Base-by-base conservation (phyloP, 2,797 vertebrate genomes). In the Gymnothorax reevesii region DNA sequence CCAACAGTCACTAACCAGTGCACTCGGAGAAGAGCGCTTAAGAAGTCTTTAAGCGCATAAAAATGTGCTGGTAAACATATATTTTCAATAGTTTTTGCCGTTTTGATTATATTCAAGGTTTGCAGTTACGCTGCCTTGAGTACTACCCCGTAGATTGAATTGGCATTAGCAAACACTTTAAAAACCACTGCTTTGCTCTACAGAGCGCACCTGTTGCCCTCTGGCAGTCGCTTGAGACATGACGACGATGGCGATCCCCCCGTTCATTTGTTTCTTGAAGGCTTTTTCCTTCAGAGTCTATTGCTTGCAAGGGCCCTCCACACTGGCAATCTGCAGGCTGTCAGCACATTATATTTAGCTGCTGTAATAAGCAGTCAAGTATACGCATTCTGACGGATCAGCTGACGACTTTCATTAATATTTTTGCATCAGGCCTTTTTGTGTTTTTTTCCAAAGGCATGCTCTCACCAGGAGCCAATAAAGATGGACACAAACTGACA, bases 401-500 rank as follows among this genome's bases (percentile, higher is more conserved):
- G 91, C 87, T 93, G 91, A 90, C 92, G 90, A 89, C 90, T 91
- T 87, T 92, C 88, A 89, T 85, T 87, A 90, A 89, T 90, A 89
- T 84, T 90, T 87, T 88, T 89, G 88, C 88, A 79, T 88, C 87
- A 22, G 66, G 84, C 83, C 10, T 33, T 57, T 83, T n/a, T 20
- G n/a, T 66, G 59, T 52, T 62, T 84, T 75, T 69, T 73, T 82
- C 83, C 22, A 52, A 54, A 85, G 88, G 86, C 86, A 33, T 55
- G 57, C 22, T 75, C 82, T 84, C 80, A 42, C 85, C 69, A 57
- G 88, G 79, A 88, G 86, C 89, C 87, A 86, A 55, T 88, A 84
- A 83, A 88, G 92, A 92, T 90, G 83, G 90, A 92, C 90, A 86
- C 87, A 85, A 91, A 87, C 82, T 93, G 93, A 93, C 93, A 93